phyloP scores from a whole-genome alignment of 2,113 vertebrate genomes.

The Morone saxatilis region DNA sequence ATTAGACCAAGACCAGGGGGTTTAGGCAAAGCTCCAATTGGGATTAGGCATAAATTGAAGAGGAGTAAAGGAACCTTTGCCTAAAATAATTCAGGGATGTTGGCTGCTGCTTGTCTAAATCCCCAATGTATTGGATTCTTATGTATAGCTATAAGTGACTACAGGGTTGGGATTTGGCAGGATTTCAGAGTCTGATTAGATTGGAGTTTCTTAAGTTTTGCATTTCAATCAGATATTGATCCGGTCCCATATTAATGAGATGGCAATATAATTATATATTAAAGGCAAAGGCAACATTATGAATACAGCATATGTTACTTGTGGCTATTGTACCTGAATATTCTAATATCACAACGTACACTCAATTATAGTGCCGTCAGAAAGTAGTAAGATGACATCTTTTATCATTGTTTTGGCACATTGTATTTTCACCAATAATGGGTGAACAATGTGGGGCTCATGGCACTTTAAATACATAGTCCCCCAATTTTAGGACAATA shows the following conservation, averaged over 20 bases:
- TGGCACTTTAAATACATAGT: neutral
- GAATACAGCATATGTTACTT: neutral
- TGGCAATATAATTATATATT: neutral
- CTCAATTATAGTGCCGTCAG: neutral
- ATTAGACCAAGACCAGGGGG: conserved; percentile 42
- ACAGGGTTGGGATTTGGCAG: neutral
- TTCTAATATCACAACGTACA: neutral
- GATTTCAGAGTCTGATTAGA: conserved; percentile 26
- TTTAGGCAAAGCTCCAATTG: conserved; percentile 39
- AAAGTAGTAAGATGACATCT: too few relatives aligned
- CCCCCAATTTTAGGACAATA: neutral
- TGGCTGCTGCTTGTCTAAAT: conserved; percentile 29
- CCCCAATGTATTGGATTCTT: neutral
- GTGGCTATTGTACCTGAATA: neutral
- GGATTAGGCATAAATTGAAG: conserved; percentile 43
- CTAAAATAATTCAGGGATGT: conserved; percentile 35
- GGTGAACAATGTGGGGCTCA: neutral
- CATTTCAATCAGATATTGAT: conserved; percentile 8
- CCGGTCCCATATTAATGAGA: neutral
- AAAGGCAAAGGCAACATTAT: neutral
- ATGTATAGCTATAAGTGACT: conserved; percentile 7
- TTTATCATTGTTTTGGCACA: neutral
- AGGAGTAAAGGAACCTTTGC: conserved; percentile 30
- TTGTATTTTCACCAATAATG: neutral
- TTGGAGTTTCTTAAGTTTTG: neutral